phyloP scores from a whole-genome alignment of 2,888 invertebrate genomes.

The Aporophyla nigra region DNA sequence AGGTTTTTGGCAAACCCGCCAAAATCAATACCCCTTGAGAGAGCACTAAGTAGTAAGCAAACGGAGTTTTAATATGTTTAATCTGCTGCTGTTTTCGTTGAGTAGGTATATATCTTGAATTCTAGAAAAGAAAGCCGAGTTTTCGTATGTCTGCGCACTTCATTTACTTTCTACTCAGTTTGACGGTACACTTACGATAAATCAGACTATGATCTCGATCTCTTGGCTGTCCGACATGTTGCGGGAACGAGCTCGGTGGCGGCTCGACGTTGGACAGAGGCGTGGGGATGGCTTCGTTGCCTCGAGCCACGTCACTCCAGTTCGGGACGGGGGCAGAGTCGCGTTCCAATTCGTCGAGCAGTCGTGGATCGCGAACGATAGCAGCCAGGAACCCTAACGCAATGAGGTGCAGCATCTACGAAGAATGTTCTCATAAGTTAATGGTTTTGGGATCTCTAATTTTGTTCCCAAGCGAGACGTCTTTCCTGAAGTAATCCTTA shows the following conservation, averaged over 20 bases:
- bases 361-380: constrained; percentile 93
- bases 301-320: constrained; percentile 83
- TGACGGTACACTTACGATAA: constrained; percentile 90
- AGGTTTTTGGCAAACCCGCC: constrained; percentile 36
- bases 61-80: constrained; percentile 6
- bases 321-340: constrained; percentile 86
- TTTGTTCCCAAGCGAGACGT: background rate
- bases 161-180: constrained; percentile 25
- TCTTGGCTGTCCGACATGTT: constrained; percentile 80
- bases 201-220: constrained; percentile 92
- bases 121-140: background rate
- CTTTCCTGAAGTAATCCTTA: background rate
- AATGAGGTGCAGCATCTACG: constrained; percentile 94
- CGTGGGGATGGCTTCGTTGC: constrained; percentile 91
- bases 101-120: background rate
- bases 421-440: constrained; percentile 17
- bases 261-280: constrained; percentile 93
- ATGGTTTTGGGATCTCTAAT: background rate
- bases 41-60: background rate
- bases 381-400: constrained; percentile 94
- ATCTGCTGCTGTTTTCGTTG: constrained; percentile 7
- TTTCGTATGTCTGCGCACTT: background rate
- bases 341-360: constrained; percentile 91
- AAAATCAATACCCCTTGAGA: constrained; percentile 42
- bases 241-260: constrained; percentile 89